Evolutionary conservation across 2,797 vertebrate species (phyloP).

Genomic region (Neosilurus hyrtlii): DNA sequence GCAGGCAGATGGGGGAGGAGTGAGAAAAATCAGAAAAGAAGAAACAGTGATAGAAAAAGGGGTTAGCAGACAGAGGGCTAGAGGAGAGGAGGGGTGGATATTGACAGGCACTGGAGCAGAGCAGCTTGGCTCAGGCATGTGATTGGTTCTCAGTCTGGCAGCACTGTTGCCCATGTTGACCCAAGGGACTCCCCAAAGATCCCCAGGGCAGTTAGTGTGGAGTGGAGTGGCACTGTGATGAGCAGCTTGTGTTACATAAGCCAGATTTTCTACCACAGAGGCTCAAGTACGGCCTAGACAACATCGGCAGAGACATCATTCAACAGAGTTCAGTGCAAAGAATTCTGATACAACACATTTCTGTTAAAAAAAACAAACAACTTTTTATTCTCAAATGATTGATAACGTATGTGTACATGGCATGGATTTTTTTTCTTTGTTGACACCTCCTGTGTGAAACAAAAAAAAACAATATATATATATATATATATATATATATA

Average conservation of each 20-base stretch:
- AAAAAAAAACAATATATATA: too few relatives aligned
- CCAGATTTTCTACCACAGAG: background rate
- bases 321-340: background rate
- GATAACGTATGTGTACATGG: slow-evolving; percentile 63
- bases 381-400: slow-evolving; percentile 76
- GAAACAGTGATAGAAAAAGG: background rate
- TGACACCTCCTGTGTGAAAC: slow-evolving; percentile 63
- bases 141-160: slow-evolving; percentile 45
- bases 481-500: too few relatives aligned
- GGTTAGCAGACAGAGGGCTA: slow-evolving; percentile 26
- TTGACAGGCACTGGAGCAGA: slow-evolving; percentile 45
- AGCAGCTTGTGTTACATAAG: slow-evolving; percentile 57
- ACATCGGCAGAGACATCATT: slow-evolving; percentile 4
- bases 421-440: slow-evolving; percentile 56
- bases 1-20: slow-evolving; percentile 14
- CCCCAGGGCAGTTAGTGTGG: slow-evolving; percentile 47
- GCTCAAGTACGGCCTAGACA: background rate
- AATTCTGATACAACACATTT: slow-evolving; percentile 40
- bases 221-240: slow-evolving; percentile 34
- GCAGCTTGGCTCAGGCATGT: slow-evolving; percentile 1
- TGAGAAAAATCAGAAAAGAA: background rate
- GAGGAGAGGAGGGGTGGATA: slow-evolving; percentile 35
- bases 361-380: slow-evolving; percentile 64
- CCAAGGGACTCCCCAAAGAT: slow-evolving; percentile 49
- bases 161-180: slow-evolving; percentile 64